A percentile compares a stretch with the other conserved stretches of the same genome.
Evolutionary conservation across 2,888 invertebrate genomes (phyloP).

Genomic region (Tipula confusa): DNA sequence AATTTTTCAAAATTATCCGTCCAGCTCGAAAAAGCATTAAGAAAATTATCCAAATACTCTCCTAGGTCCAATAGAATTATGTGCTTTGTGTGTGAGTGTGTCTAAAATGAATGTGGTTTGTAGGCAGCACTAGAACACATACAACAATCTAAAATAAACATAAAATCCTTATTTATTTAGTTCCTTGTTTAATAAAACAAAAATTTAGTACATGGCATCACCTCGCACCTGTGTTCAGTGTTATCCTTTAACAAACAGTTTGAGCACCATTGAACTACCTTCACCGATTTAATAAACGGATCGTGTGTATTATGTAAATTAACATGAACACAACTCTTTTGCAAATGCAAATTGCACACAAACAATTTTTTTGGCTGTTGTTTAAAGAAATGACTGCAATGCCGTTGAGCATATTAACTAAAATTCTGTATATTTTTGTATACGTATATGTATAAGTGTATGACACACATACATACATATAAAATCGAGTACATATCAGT

Average conservation of each 20-base stretch:
- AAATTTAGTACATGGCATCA: background rate
- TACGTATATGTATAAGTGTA: background rate
- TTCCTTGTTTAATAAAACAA: background rate
- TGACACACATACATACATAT: background rate
- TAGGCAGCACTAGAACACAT: background rate
- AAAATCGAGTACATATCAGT: background rate
- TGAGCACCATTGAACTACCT: background rate
- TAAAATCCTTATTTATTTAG: background rate
- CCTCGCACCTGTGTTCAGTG: background rate
- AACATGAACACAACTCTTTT: background rate
- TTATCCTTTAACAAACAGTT: background rate
- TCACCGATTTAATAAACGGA: background rate
- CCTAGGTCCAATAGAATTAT: background rate
- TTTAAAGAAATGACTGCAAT: conserved; percentile 4
- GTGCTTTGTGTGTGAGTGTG: background rate
- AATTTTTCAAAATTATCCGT: background rate
- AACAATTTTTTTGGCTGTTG: background rate
- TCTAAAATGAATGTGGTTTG: background rate
- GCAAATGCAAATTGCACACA: background rate
- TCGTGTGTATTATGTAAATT: background rate
- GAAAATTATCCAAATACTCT: background rate
- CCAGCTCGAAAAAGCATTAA: background rate
- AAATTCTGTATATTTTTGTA: too few relatives aligned
- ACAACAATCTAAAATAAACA: background rate
- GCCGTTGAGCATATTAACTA: conserved; percentile 3